Conservation (phyloP, 2,888 invertebrate species). For the Folsomia candida region DNA sequence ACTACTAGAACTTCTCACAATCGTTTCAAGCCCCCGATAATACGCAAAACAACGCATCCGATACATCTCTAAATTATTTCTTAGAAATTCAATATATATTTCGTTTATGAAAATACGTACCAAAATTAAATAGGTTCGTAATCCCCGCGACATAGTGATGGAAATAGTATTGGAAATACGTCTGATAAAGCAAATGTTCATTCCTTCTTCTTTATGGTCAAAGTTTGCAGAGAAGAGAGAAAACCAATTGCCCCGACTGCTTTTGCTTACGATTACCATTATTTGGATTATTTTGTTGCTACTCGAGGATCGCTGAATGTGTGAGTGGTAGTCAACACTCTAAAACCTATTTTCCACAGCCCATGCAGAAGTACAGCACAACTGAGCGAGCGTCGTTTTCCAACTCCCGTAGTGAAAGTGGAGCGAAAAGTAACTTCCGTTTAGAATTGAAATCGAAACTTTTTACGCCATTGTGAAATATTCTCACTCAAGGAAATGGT, state of each 20-base stretch:
- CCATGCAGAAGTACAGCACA: no score
- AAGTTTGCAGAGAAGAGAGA: not conserved
- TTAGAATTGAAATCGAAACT: slow-evolving; percentile 9
- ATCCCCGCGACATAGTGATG: no score
- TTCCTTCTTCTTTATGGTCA: not conserved
- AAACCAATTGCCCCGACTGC: not conserved
- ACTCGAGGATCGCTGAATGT: not conserved
- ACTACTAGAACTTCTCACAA: no score
- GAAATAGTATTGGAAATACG: no score
- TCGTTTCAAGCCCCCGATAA: no score
- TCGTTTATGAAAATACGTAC: no score
- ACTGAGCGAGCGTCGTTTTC: no score
- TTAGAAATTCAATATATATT: no score
- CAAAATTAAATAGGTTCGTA: no score
- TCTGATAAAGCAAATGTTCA: not conserved
- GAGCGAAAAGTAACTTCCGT: slow-evolving; percentile 1
- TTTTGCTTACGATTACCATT: not conserved
- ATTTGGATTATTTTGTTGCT: not conserved
- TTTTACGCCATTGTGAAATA: not conserved
- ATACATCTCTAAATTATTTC: no score
- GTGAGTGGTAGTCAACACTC: not conserved
- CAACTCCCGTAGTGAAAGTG: not conserved
- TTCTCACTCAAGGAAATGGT: not conserved
- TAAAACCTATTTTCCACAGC: no score
- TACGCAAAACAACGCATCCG: no score